Evolutionary conservation across 2,888 invertebrate species (phyloP).

Genomic region (Bursaphelenchus okinawaensis): DNA sequence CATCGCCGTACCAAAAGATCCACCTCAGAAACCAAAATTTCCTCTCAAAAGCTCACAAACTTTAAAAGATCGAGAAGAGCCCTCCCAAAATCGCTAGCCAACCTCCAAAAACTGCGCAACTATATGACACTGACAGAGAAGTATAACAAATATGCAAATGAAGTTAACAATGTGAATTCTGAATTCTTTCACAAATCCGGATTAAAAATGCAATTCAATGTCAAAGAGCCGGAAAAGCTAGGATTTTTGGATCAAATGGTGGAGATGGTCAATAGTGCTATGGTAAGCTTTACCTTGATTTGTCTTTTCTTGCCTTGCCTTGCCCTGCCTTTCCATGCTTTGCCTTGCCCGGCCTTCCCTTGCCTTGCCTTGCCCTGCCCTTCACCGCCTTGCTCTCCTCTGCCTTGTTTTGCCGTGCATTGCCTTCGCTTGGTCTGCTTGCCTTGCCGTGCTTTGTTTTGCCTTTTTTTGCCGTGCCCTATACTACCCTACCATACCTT

Average conservation of each 20-base stretch:
- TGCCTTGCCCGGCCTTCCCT: too few relatives aligned
- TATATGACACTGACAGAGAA: conserved; percentile 11
- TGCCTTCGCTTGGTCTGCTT: not conserved
- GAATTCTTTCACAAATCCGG: not conserved
- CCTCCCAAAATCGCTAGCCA: not conserved
- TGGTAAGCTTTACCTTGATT: not conserved
- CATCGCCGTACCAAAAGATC: too few relatives aligned
- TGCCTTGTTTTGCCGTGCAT: not conserved
- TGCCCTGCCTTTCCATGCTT: not conserved
- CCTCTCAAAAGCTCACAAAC: too few relatives aligned
- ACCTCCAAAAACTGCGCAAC: not conserved
- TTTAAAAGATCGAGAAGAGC: not conserved
- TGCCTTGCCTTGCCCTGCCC: too few relatives aligned
- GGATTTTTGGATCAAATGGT: not conserved
- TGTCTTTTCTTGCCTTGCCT: not conserved
- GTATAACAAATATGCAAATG: conserved; percentile 8
- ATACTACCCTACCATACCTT: too few relatives aligned
- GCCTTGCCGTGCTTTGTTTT: not conserved
- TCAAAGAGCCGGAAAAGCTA: not conserved
- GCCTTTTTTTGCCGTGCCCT: too few relatives aligned
- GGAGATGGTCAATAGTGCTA: not conserved
- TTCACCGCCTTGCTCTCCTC: not conserved
- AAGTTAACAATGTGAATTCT: conserved; percentile 14
- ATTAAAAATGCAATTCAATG: not conserved
- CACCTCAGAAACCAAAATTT: too few relatives aligned